These are phyloP conservation scores for Arnoldichthys spilopterus DNA, from an alignment of 2,797 vertebrate species.

Conservation along the genomic window DNA sequence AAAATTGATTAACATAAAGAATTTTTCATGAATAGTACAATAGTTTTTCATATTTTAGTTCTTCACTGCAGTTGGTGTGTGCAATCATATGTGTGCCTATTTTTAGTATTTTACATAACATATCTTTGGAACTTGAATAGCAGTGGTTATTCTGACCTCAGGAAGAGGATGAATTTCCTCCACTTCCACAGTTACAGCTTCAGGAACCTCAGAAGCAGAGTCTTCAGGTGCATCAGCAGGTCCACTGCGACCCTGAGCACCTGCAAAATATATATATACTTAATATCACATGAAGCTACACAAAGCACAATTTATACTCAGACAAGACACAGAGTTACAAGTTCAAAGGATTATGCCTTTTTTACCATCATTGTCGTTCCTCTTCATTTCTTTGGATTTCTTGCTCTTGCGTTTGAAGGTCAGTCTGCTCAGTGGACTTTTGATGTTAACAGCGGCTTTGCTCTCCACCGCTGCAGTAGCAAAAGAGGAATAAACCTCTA, in stretches of 20 bases:
- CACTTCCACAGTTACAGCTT: conserved; percentile 83
- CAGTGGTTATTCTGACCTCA: conserved; percentile 74
- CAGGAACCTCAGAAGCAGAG: conserved; percentile 76
- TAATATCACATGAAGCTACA: not conserved
- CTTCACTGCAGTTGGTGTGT: too few species aligned
- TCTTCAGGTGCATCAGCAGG: conserved; percentile 69
- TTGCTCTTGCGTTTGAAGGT: conserved; percentile 84
- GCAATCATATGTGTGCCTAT: too few species aligned
- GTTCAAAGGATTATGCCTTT: not conserved
- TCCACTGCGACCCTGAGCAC: conserved; percentile 48
- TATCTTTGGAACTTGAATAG: not conserved
- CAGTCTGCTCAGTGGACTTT: conserved; percentile 77
- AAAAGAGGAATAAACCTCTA: conserved; percentile 83
- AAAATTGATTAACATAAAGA: too few species aligned
- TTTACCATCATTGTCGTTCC: conserved; percentile 59
- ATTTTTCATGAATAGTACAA: too few species aligned
- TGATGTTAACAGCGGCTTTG: conserved; percentile 64
- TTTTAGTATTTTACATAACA: too few species aligned
- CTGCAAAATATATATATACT: conserved; percentile 33
- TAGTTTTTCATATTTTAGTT: too few species aligned
- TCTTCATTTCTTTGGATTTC: conserved; percentile 76
- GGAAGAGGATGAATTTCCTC: conserved; percentile 90
- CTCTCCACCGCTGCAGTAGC: conserved; percentile 68
- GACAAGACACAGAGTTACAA: not conserved
- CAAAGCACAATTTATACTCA: not conserved